Conservation (phyloP, 64 coral and sea anemone species). For the Hydrozoanthus tunicans region DNA sequence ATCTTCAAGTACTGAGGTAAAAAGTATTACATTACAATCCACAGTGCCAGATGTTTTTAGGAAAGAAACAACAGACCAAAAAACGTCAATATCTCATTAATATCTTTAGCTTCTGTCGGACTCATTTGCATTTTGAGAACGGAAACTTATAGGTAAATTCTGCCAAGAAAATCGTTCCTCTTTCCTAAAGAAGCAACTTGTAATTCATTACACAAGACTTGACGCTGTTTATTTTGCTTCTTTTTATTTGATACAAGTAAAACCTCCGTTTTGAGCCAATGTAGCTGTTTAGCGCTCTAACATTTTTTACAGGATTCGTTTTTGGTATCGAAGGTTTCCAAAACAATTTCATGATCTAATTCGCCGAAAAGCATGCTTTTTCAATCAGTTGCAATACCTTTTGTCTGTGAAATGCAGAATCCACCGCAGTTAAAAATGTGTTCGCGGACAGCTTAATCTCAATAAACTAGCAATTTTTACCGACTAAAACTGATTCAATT, state of each 20-base stretch:
- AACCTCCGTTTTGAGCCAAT: background rate
- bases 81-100: slow-evolving; percentile 24
- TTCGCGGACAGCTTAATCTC: background rate
- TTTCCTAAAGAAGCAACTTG: background rate
- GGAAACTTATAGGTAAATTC: background rate
- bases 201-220: background rate
- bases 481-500: background rate
- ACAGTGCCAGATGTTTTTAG: slow-evolving; percentile 15
- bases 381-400: background rate
- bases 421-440: background rate
- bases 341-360: background rate
- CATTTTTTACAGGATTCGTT: background rate
- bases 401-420: background rate
- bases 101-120: slow-evolving; percentile 9
- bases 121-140: slow-evolving; percentile 36
- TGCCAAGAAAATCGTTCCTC: background rate
- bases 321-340: background rate
- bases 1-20: background rate
- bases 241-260: background rate
- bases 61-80: slow-evolving; percentile 5
- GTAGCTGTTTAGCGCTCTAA: background rate
- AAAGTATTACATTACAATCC: background rate
- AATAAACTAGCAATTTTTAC: background rate
- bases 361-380: background rate
- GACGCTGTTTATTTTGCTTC: background rate